Conservation (phyloP, 2,888 invertebrate genomes). For the Sisyra nigra region DNA sequence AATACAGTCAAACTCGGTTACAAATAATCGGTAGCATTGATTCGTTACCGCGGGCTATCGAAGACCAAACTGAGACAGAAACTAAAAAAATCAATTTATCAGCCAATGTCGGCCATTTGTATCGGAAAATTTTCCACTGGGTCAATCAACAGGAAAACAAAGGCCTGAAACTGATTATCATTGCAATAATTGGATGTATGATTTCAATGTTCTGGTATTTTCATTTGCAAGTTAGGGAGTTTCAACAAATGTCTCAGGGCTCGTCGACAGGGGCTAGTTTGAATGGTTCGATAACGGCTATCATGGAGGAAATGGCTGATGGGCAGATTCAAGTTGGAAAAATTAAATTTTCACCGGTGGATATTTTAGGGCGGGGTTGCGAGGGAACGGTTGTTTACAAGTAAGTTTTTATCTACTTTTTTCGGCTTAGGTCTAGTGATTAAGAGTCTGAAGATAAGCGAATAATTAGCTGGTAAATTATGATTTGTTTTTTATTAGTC, state of each 20-base stretch:
- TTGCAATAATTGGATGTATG: constrained; percentile 49
- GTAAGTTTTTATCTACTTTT: constrained; percentile 28
- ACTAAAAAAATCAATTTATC: constrained; percentile 23
- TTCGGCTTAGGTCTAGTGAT: too few species aligned
- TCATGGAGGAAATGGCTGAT: constrained; percentile 43
- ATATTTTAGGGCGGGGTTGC: constrained; percentile 89
- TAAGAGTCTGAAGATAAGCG: too few species aligned
- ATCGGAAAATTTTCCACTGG: constrained; percentile 38
- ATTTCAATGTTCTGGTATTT: constrained; percentile 62
- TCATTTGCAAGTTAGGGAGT: constrained; percentile 50
- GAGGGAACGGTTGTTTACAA: constrained; percentile 96
- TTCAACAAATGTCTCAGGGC: constrained; percentile 47
- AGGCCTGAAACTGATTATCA: constrained; percentile 49
- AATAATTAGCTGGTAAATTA: too few species aligned
- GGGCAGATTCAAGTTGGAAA: constrained; percentile 67
- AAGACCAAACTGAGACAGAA: constrained; percentile 39
- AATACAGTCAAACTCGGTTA: constrained; percentile 27
- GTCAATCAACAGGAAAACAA: constrained; percentile 62
- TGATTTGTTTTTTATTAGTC: too few species aligned
- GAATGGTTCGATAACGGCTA: constrained; percentile 31
- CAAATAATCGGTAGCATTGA: constrained; percentile 22
- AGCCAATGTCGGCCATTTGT: constrained; percentile 16
- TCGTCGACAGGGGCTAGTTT: constrained; percentile 20
- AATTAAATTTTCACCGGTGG: constrained; percentile 70
- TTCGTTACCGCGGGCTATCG: constrained; percentile 24